Percentiles rank a stretch among this genome's conserved stretches.
phyloP scores from a whole-genome alignment of 37 sponge, comb jelly and placozoan species.

The Mnemiopsis leidyi region DNA sequence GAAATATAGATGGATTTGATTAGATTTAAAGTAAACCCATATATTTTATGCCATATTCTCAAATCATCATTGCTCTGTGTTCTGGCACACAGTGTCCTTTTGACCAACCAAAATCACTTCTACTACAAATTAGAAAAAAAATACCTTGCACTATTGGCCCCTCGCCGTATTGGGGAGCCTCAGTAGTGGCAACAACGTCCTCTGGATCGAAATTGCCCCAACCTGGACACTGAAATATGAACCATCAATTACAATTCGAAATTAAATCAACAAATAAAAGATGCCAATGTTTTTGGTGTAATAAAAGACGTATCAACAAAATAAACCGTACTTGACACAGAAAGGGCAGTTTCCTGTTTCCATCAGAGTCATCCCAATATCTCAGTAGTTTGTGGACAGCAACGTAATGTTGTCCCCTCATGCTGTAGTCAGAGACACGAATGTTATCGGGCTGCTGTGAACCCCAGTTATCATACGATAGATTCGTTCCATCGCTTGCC shows the following conservation, averaged over 20 bases:
- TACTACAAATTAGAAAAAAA: too few species aligned
- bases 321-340: neutral
- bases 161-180: neutral
- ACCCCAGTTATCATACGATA: neutral
- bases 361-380: constrained; percentile 4
- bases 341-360: neutral
- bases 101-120: too few species aligned
- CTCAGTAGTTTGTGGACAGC: constrained; percentile 23
- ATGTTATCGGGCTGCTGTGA: neutral
- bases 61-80: too few species aligned
- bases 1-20: too few species aligned
- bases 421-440: constrained; percentile 6
- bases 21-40: too few species aligned
- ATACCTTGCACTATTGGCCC: neutral
- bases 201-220: neutral
- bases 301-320: too few species aligned
- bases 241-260: too few species aligned
- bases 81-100: too few species aligned
- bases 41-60: too few species aligned
- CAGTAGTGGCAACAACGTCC: neutral
- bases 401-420: neutral
- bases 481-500: neutral
- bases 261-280: too few species aligned
- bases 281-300: too few species aligned
- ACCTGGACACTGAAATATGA: constrained; percentile 5